Base-by-base conservation (phyloP, 1,140 invertebrate species). In the Drosophila oshimai region DNA sequence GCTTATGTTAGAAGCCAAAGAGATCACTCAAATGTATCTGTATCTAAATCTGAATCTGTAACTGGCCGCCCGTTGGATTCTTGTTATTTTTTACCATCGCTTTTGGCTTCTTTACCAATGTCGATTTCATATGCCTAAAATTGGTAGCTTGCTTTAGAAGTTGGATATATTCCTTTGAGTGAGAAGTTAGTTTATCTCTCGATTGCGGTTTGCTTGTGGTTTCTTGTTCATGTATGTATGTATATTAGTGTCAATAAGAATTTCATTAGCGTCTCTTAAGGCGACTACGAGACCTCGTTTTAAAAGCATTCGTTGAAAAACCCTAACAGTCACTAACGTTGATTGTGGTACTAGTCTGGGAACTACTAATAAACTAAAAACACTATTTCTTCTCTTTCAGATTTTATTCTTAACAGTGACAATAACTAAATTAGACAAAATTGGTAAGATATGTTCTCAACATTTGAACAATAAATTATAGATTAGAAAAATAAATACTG, bases 1-100 rank as follows among this genome's bases (percentile, higher is more conserved):
- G 51, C 39, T 55, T 58, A 39, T 58, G 37, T 51, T 47, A 31
- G 47, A 46, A 41, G 24, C 36, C 36, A 72, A 61, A 81, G 54
- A 68, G 55, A 81, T 81, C 78, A 83, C 58, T 61, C 80, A 79
- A 51, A 79, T 34, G 64, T 39, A 65, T 39, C 55, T 64, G 57
- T 62, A 64, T 65, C 42, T 65, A 22, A 55, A 39, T 61, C 34
- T 42, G 12, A 31, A 24, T 67, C 18, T 41, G 17, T 62, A 31
- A 37, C 29, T 28, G 18, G 24, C 20, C 17, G 31, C 28, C 33
- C 39, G 51, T 33, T 31, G 20, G 36, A 55, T 36, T 49, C 44
- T 55, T 10, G 15, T 57, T 64, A 22, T 34, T 34, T 28, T 15
- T 37, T 58, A 22, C 29, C 50, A 44, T 53, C 37, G 34, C 69